Percentiles rank a stretch among this genome's conserved stretches.
Evolutionary conservation across 1,140 invertebrate species (phyloP).

Genomic region (Cheumatopsyche charites): DNA sequence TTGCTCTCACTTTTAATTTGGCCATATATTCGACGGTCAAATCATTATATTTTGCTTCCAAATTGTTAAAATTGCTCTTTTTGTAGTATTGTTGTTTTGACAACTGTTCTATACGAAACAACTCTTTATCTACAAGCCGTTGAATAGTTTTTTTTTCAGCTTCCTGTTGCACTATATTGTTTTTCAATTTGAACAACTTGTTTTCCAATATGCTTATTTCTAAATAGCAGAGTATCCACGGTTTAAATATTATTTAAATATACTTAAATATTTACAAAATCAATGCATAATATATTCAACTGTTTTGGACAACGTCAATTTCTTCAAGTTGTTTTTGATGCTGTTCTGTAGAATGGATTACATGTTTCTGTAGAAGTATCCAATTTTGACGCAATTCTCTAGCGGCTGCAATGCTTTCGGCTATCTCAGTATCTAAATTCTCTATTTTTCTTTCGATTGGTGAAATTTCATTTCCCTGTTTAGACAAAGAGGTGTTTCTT

Average conservation of each 20-base stretch:
- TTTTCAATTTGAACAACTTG: slow-evolving; percentile 71
- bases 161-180: slow-evolving; percentile 65
- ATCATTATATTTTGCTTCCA: slow-evolving; percentile 67
- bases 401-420: slow-evolving; percentile 63
- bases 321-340: slow-evolving; percentile 69
- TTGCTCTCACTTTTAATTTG: slow-evolving; percentile 56
- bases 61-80: slow-evolving; percentile 62
- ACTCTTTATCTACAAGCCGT: slow-evolving; percentile 64
- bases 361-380: slow-evolving; percentile 74
- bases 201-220: slow-evolving; percentile 77
- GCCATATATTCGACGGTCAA: slow-evolving; percentile 63
- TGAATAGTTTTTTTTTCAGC: slow-evolving; percentile 64
- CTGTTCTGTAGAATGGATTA: slow-evolving; percentile 69
- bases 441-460: slow-evolving; percentile 60
- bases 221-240: slow-evolving; percentile 51
- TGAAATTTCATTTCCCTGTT: slow-evolving; percentile 51
- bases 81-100: slow-evolving; percentile 67
- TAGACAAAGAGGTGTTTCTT: too few relatives aligned
- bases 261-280: slow-evolving; percentile 20
- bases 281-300: slow-evolving; percentile 63
- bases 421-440: slow-evolving; percentile 68
- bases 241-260: slow-evolving; percentile 11
- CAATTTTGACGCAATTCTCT: slow-evolving; percentile 72
- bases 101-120: slow-evolving; percentile 65
- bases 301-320: slow-evolving; percentile 64